Conservation (phyloP, 2,797 vertebrate species). For the Crax fasciolata region DNA sequence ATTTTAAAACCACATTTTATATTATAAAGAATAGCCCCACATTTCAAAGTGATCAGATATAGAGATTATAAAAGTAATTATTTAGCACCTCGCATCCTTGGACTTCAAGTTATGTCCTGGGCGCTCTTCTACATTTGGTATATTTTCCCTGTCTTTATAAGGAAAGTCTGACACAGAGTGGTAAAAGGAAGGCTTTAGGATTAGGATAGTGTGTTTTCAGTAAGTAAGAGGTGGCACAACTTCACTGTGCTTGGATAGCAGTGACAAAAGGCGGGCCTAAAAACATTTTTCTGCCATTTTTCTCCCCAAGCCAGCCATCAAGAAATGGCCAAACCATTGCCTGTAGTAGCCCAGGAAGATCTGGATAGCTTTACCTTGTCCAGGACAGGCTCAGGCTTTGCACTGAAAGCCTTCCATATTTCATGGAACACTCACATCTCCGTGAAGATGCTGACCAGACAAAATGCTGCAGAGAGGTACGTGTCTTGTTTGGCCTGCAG, state of each 20-base stretch:
- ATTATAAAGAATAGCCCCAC: not conserved
- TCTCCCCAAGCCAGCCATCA: not conserved
- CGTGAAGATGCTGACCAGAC: slow-evolving; percentile 63
- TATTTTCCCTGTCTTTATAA: not conserved
- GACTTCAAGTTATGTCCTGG: not conserved
- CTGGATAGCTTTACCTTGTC: slow-evolving; percentile 59
- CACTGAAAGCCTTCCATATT: slow-evolving; percentile 66
- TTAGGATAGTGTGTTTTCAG: not conserved
- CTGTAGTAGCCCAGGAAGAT: slow-evolving; percentile 58
- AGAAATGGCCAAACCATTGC: slow-evolving; percentile 58
- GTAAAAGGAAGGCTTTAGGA: not conserved
- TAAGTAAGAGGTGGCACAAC: not conserved
- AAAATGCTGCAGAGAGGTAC: slow-evolving; percentile 33
- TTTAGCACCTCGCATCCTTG: not conserved
- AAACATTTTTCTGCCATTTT: not conserved
- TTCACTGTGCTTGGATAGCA: not conserved
- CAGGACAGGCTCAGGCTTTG: slow-evolving; percentile 47
- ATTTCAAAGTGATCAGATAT: not conserved
- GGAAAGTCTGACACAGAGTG: not conserved
- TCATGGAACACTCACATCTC: slow-evolving; percentile 49
- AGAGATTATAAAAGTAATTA: slow-evolving; percentile 16
- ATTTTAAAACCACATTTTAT: not conserved
- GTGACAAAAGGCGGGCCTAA: not conserved
- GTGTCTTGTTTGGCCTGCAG: not conserved
- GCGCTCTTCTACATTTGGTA: not conserved